Evolutionary conservation across 2,113 vertebrate genomes (phyloP), one percentile per base, ranked within the genome.

Genomic region (Phyllostomus discolor): DNA sequence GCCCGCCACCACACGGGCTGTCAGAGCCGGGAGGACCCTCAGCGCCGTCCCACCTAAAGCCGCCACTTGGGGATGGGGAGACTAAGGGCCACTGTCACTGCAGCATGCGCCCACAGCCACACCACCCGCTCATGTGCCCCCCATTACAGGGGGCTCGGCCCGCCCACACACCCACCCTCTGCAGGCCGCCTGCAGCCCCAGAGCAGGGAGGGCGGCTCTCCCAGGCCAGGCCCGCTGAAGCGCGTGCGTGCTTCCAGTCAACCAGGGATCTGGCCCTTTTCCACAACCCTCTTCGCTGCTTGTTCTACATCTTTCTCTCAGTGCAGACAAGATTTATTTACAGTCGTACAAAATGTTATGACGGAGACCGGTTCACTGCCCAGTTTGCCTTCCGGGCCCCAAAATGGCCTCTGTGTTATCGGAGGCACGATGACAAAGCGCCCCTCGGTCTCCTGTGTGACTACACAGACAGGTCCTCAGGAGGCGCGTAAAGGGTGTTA

Each of bases 91-190:
- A 16, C 52, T 16, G 16, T 4, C 5, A 33, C 5, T 12, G 11
- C n/a, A 15, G 33, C 50, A 70, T 20, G 50, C 17, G 9, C 24
- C 69, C n/a, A 38, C 33, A 22, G 24, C 52, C 73, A 70, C 43
- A 72, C 72, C 43, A 28, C 11, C 73, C n/a, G 17, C 31, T 66
- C 38, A 33, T 3, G 4, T 1, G 80, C 26, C n/a, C n/a, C n/a
- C n/a, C n/a, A n/a, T n/a, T n/a, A n/a, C n/a, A n/a, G n/a, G n/a
- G n/a, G n/a, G n/a, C n/a, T n/a, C n/a, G n/a, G 9, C 24, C 69
- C 22, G 9, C 28, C 12, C 7, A 4, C 4, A 4, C 4, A 7
- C 67, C 33, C 1, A 0, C 2, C 11, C 16, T 33, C 31, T 38
- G 33, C 7, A 11, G n/a, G 19, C 76, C 26, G 0, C 17, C n/a